Evolutionary conservation across 2,888 invertebrate genomes (phyloP), one percentile per base, ranked within the genome.

Genomic region (Ectemnius lituratus): DNA sequence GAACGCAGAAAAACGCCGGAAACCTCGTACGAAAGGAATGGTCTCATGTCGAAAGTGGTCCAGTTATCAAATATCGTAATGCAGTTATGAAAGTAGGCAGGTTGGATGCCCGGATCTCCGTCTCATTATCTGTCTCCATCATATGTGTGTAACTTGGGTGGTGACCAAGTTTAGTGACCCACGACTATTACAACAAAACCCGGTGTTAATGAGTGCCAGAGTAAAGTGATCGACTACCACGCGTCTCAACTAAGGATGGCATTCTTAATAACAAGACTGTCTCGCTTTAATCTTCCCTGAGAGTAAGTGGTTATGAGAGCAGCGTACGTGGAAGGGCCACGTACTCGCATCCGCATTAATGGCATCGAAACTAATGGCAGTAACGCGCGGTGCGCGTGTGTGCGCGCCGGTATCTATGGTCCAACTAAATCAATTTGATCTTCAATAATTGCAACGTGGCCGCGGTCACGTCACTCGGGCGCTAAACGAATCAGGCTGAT

Each of bases 1-100:
- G 70, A 87, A 88, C 83, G 75, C 45, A 87, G 75, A 83, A 87
- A 85, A 88, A 88, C 86, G 88, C 88, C 89, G 88, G 89, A 85
- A 88, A 89, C 89, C 82, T 70, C 37, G 80, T 81, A 82, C 78
- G 77, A 85, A 86, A 78, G 81, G 84, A 84, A 78, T 71, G 28
- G 80, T 73, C 78, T 85, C 79, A 81, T 83, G 80, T 82, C 81
- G 80, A 84, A 87, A 86, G 84, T 84, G 84, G 84, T 83, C 84
- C 79, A 85, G 79, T 76, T 62, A 72, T 88, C 78, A 89, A 88
- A 86, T 85, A 88, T 89, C 80, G 85, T 87, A 89, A 89, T 89
- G 88, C 82, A 52, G 52, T 52, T 16, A 83, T 87, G 82, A 89
- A 89, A 88, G 85, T 88, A 89, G 88, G 85, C 87, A 87, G 87